A percentile compares a stretch with the other conserved stretches of the same genome.
Evolutionary conservation across 2,888 invertebrate species (phyloP).

Genomic region (Polyommatus icarus): DNA sequence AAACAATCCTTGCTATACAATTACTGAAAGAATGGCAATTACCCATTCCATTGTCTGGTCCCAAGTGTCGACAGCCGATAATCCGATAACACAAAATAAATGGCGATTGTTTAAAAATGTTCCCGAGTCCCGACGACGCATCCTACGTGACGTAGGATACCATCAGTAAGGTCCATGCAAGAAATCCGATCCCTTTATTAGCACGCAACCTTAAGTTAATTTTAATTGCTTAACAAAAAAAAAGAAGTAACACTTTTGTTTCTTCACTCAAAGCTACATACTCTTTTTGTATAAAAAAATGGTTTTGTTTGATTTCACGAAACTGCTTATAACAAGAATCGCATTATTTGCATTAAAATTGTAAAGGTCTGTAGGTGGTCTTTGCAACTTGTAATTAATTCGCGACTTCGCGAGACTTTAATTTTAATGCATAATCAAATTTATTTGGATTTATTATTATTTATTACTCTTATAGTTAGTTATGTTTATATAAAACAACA

Average conservation of each 20-base stretch:
- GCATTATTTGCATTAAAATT: too few relatives aligned
- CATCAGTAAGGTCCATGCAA: neutral
- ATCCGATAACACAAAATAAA: slow-evolving; percentile 24
- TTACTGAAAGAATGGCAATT: neutral
- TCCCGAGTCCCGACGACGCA: slow-evolving; percentile 22
- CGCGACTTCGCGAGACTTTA: neutral
- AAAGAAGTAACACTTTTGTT: neutral
- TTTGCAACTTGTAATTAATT: slow-evolving; percentile 2
- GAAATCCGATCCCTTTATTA: neutral
- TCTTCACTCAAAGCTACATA: neutral
- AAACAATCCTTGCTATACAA: neutral
- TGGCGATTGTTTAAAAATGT: slow-evolving; percentile 13
- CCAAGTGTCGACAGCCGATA: slow-evolving; percentile 10
- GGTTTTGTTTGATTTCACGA: too few relatives aligned
- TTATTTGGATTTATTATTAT: neutral
- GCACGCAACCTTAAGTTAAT: neutral
- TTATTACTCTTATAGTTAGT: neutral
- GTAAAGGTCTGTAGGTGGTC: neutral
- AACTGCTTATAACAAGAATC: too few relatives aligned
- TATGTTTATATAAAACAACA: neutral
- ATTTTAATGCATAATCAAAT: neutral
- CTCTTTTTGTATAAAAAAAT: neutral
- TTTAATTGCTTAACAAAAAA: neutral
- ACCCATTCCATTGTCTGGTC: neutral
- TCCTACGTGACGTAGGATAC: neutral